These are phyloP conservation scores for Phaonia tiefii DNA, from an alignment of 2,888 invertebrate species.

Conservation along the genomic window DNA sequence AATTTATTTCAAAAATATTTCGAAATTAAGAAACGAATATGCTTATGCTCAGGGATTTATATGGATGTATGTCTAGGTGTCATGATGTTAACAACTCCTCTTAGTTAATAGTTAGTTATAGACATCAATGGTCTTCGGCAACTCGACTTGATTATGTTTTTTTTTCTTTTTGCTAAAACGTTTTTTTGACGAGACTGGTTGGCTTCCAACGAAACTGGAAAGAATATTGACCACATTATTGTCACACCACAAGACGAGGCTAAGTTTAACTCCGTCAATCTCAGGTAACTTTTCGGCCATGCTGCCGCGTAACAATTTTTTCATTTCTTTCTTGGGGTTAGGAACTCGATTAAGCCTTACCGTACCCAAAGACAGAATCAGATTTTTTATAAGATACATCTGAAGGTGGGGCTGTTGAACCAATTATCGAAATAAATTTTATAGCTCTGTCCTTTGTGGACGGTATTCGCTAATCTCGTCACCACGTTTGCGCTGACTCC, in stretches of 20 bases:
- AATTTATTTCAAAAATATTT: too few species aligned
- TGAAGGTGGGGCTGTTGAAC: constrained; percentile 56
- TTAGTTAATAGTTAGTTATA: too few species aligned
- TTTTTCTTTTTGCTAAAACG: constrained; percentile 54
- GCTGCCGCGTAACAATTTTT: constrained; percentile 56
- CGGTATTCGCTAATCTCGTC: too few species aligned
- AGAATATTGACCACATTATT: constrained; percentile 60
- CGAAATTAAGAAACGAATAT: too few species aligned
- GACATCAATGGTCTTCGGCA: constrained; percentile 9
- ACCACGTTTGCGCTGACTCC: too few species aligned
- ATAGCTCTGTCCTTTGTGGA: too few species aligned
- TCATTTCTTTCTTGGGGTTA: constrained; percentile 54
- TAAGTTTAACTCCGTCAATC: constrained; percentile 54
- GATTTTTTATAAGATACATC: constrained; percentile 24
- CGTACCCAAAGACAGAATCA: too few species aligned
- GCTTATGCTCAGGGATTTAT: too few species aligned
- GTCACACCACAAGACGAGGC: constrained; percentile 62
- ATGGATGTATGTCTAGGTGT: too few species aligned
- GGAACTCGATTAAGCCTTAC: too few species aligned
- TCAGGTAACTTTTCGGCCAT: constrained; percentile 50
- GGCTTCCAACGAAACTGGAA: constrained; percentile 57
- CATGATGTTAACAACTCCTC: too few species aligned
- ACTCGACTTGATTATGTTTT: constrained; percentile 55
- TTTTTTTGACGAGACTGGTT: constrained; percentile 45
- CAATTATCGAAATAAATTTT: too few species aligned